Evolutionary conservation across 1,140 invertebrate species (phyloP).

Genomic region (Aphis craccivora): DNA sequence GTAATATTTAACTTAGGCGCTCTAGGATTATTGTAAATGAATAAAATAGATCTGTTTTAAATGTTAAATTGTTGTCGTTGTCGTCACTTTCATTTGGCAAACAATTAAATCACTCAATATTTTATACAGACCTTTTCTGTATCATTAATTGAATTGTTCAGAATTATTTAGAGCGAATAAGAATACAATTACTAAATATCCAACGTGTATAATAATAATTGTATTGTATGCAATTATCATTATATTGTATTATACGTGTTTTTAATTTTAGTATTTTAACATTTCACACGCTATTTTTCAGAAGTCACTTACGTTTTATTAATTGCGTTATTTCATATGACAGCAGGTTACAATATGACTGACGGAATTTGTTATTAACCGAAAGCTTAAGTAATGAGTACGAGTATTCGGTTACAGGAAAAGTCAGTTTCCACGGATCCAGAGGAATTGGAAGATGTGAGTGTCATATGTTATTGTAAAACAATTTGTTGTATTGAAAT

Average conservation of each 20-base stretch:
- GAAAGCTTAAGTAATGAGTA: constrained; percentile 38
- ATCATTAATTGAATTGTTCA: too few species aligned
- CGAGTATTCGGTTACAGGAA: constrained; percentile 42
- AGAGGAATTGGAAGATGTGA: constrained; percentile 14
- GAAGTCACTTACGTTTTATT: not conserved
- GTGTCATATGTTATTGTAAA: not conserved
- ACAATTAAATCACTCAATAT: too few species aligned
- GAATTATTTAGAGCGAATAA: not conserved
- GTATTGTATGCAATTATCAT: too few species aligned
- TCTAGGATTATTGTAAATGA: too few species aligned
- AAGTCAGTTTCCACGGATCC: constrained; percentile 45
- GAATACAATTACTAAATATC: too few species aligned
- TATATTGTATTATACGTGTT: not conserved
- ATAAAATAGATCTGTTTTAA: too few species aligned
- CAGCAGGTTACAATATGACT: constrained; percentile 37
- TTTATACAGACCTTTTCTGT: too few species aligned
- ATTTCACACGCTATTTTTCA: not conserved
- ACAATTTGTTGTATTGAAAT: not conserved
- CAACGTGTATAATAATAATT: too few species aligned
- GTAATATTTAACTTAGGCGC: too few species aligned
- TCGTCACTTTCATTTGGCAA: too few species aligned
- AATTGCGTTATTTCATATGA: constrained; percentile 22
- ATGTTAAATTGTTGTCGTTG: too few species aligned
- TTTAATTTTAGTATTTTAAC: not conserved
- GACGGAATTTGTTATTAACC: not conserved